Conservation (phyloP, 2,888 invertebrate genomes). For the Metallyticus violacea region DNA sequence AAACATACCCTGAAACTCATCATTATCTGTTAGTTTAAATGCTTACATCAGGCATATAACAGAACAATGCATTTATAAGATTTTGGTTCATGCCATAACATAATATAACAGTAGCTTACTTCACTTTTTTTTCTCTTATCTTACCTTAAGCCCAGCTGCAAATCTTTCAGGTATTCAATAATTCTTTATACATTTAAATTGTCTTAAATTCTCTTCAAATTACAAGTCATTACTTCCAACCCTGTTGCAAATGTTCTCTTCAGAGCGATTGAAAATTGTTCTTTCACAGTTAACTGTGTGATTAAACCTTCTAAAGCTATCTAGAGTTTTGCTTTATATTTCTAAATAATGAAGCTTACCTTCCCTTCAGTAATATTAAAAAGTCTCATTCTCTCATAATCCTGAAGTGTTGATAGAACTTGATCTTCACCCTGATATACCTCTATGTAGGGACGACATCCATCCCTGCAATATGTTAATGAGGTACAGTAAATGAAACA, state of each 20-base stretch:
- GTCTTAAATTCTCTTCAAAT: background rate
- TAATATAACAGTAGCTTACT: too few relatives aligned
- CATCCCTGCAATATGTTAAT: conserved; percentile 65
- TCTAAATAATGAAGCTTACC: conserved; percentile 46
- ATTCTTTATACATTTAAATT: background rate
- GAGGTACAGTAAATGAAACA: too few relatives aligned
- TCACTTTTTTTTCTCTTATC: too few relatives aligned
- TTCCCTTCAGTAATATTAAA: conserved; percentile 70
- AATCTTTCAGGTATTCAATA: too few relatives aligned
- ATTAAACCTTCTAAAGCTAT: too few relatives aligned
- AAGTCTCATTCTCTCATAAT: conserved; percentile 84
- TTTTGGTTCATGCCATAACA: too few relatives aligned
- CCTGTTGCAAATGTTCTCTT: background rate
- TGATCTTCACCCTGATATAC: conserved; percentile 85
- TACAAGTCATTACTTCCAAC: background rate
- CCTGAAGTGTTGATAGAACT: conserved; percentile 77
- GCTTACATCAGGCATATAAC: background rate
- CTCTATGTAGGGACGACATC: conserved; percentile 90
- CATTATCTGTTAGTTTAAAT: background rate
- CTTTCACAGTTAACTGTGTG: background rate
- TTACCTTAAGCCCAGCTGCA: too few relatives aligned
- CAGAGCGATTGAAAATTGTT: background rate
- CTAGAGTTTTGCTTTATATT: background rate
- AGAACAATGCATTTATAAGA: too few relatives aligned
- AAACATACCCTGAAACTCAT: conserved; percentile 16